phyloP scores from a whole-genome alignment of 1,140 invertebrate species.

The Parapsyche elsis region DNA sequence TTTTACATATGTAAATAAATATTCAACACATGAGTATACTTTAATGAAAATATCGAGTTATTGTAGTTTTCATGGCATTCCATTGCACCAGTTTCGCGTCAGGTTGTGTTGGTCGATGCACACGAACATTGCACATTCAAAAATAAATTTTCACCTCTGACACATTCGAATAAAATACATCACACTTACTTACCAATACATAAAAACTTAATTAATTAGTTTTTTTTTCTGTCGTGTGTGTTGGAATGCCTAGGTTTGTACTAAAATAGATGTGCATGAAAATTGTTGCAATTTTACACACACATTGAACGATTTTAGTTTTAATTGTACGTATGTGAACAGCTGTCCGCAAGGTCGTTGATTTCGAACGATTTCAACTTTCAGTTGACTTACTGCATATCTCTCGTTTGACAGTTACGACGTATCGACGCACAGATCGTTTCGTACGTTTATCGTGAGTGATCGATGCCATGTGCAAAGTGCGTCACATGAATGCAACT shows the following conservation, averaged over 20 bases:
- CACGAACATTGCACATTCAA: not conserved
- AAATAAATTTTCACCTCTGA: not conserved
- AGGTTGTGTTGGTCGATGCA: not conserved
- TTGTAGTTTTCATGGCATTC: not conserved
- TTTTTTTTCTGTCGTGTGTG: too few relatives aligned
- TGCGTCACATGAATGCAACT: too few relatives aligned
- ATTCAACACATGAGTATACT: too few relatives aligned
- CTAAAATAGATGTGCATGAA: too few relatives aligned
- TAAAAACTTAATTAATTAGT: too few relatives aligned
- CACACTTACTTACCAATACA: too few relatives aligned
- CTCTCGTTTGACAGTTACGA: not conserved
- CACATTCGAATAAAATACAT: not conserved
- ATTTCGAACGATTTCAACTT: not conserved
- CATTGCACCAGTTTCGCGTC: constrained; percentile 10
- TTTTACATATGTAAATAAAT: too few relatives aligned
- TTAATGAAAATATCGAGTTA: not conserved
- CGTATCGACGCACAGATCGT: not conserved
- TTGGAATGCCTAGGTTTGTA: too few relatives aligned
- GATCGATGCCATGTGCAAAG: too few relatives aligned
- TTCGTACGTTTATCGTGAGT: not conserved
- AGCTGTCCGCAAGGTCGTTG: not conserved
- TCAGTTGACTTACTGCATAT: not conserved
- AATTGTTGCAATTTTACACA: too few relatives aligned
- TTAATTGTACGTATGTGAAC: not conserved
- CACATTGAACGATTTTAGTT: too few relatives aligned